These are phyloP conservation scores for Tiaroga cobitis DNA, from an alignment of 2,797 vertebrate genomes.

Conservation along the genomic window DNA sequence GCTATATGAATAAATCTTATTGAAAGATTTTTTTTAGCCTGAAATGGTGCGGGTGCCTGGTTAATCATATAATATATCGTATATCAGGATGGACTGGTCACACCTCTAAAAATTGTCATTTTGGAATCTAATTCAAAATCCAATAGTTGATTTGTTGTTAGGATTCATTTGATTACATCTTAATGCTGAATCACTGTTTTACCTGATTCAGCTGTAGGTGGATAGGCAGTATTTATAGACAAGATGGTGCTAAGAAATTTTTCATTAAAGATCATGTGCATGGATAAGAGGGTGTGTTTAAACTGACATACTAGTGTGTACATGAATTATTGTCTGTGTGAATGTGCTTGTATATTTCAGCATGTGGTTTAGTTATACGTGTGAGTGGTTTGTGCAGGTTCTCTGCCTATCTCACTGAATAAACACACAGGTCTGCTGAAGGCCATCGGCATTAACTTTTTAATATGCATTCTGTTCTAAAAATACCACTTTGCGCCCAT, in stretches of 20 bases:
- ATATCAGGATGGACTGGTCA: neutral
- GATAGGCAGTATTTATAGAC: neutral
- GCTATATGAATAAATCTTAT: constrained; percentile 45
- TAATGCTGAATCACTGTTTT: constrained; percentile 13
- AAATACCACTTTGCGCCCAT: constrained; percentile 71
- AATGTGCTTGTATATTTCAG: constrained; percentile 28
- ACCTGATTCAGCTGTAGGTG: neutral
- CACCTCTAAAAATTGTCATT: neutral
- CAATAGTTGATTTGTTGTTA: neutral
- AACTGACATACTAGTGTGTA: constrained; percentile 13
- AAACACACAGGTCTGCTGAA: constrained; percentile 61
- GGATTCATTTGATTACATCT: constrained; percentile 18
- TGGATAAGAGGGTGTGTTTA: constrained; percentile 19
- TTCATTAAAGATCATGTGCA: constrained; percentile 15
- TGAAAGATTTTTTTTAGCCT: constrained; percentile 34
- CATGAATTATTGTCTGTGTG: constrained; percentile 19
- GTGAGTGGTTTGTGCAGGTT: constrained; percentile 35
- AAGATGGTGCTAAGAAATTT: constrained; percentile 4
- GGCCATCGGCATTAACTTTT: constrained; percentile 72
- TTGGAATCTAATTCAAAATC: neutral
- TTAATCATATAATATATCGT: neutral
- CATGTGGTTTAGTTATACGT: constrained; percentile 21
- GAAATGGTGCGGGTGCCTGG: neutral
- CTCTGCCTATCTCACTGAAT: constrained; percentile 48
- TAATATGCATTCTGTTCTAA: constrained; percentile 65